These are phyloP conservation scores for Carterocephalus palaemon DNA, from an alignment of 2,888 invertebrate genomes.

Conservation along the genomic window DNA sequence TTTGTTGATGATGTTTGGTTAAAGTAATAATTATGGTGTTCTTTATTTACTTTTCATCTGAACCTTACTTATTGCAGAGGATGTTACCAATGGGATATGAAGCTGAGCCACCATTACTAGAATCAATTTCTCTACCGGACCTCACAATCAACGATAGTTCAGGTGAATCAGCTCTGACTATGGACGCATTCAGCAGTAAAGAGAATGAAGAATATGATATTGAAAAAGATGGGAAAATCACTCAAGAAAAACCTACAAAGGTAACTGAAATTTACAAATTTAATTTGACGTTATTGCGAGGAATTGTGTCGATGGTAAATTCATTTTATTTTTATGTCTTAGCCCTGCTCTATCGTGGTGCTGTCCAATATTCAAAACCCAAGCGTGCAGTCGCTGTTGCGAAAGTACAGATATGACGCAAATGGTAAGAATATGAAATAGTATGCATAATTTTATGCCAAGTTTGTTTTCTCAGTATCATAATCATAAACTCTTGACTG, in stretches of 20 bases:
- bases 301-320: no score
- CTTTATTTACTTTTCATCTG: constrained; percentile 13
- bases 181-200: constrained; percentile 37
- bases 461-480: no score
- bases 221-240: constrained; percentile 34
- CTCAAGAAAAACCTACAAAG: constrained; percentile 37
- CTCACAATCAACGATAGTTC: constrained; percentile 31
- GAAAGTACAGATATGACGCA: constrained; percentile 66
- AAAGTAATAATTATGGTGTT: no score
- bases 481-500: no score
- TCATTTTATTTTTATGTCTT: constrained; percentile 33
- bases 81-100: constrained; percentile 44
- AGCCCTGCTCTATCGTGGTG: constrained; percentile 65
- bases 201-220: constrained; percentile 38
- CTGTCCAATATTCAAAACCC: constrained; percentile 61
- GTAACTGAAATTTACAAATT: constrained; percentile 34
- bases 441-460: no score
- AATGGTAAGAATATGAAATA: constrained; percentile 44
- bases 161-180: constrained; percentile 40
- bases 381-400: constrained; percentile 58
- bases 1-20: no score
- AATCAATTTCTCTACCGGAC: constrained; percentile 30
- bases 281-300: no score
- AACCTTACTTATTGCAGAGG: constrained; percentile 41
- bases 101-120: constrained; percentile 33